Evolutionary conservation across 2,888 invertebrate genomes (phyloP).

Genomic region (Noctua janthina): DNA sequence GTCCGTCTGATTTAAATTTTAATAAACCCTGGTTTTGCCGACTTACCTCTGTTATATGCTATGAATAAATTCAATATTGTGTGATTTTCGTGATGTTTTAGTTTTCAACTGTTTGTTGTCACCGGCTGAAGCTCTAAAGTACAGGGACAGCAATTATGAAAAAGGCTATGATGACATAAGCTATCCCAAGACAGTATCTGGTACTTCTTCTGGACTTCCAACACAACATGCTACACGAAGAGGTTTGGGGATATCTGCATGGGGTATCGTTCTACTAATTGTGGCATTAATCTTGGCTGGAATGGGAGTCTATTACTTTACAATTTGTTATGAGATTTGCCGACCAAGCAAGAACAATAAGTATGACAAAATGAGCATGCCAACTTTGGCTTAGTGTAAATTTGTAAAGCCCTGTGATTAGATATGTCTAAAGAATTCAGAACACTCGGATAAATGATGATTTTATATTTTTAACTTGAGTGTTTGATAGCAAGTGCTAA

Average conservation of each 20-base stretch:
- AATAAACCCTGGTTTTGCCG: neutral
- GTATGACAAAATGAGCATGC: slow-evolving; percentile 90
- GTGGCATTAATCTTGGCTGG: slow-evolving; percentile 87
- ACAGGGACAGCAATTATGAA: slow-evolving; percentile 62
- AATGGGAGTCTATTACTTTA: slow-evolving; percentile 91
- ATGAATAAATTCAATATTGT: neutral
- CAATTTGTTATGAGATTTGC: slow-evolving; percentile 92
- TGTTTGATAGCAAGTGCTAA: slow-evolving; percentile 26
- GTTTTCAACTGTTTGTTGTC: slow-evolving; percentile 75
- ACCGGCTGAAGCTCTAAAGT: slow-evolving; percentile 72
- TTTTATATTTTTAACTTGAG: slow-evolving; percentile 27
- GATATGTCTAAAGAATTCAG: slow-evolving; percentile 35
- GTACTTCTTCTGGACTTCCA: slow-evolving; percentile 75
- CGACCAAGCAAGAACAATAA: slow-evolving; percentile 85
- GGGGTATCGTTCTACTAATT: slow-evolving; percentile 91
- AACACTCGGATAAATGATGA: slow-evolving; percentile 28
- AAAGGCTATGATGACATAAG: slow-evolving; percentile 68
- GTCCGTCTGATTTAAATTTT: neutral
- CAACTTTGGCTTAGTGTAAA: slow-evolving; percentile 79
- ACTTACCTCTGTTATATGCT: neutral
- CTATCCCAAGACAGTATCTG: slow-evolving; percentile 71
- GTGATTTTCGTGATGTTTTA: slow-evolving; percentile 68
- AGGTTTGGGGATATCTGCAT: slow-evolving; percentile 91
- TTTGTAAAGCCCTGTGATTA: slow-evolving; percentile 67
- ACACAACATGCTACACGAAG: slow-evolving; percentile 75